Conservation (phyloP, 35 echinoderm and acorn worm species). For the Chiridota heheva region DNA sequence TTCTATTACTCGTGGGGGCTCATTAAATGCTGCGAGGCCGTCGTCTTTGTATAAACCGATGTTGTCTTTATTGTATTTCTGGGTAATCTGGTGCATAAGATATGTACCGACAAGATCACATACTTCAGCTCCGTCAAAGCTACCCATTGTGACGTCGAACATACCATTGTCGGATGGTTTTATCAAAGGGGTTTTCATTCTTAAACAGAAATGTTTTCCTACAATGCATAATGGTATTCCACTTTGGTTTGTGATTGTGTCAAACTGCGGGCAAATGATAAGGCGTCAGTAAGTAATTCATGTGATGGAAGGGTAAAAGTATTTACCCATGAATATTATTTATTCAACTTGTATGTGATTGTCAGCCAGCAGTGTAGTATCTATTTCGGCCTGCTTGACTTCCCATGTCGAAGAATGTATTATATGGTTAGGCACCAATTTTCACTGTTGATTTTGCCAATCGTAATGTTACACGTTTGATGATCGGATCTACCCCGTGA, state of each 20-base stretch:
- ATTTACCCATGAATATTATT: too few relatives aligned
- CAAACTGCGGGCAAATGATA: not conserved
- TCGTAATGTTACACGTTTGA: too few relatives aligned
- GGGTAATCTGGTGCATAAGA: slow-evolving; percentile 1
- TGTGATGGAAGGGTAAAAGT: not conserved
- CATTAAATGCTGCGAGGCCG: slow-evolving; percentile 25
- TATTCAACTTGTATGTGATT: too few relatives aligned
- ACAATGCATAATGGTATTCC: slow-evolving; percentile 20
- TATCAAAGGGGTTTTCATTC: not conserved
- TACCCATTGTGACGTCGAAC: slow-evolving; percentile 47
- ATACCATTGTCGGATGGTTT: not conserved
- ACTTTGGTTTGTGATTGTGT: not conserved
- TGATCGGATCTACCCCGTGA: too few relatives aligned
- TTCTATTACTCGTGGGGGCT: slow-evolving; percentile 6
- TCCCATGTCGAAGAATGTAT: not conserved
- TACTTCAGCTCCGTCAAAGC: slow-evolving; percentile 42
- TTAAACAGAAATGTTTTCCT: slow-evolving; percentile 11
- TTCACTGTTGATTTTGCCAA: slow-evolving; percentile 4
- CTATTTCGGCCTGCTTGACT: too few relatives aligned
- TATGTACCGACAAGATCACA: slow-evolving; percentile 42
- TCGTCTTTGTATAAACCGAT: slow-evolving; percentile 49
- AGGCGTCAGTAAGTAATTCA: not conserved
- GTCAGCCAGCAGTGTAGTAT: not conserved
- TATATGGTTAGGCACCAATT: not conserved
- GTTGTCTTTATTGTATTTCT: slow-evolving; percentile 6